These are phyloP conservation scores for Armadillidium nasatum DNA, from an alignment of 1,140 invertebrate species.

Conservation along the genomic window DNA sequence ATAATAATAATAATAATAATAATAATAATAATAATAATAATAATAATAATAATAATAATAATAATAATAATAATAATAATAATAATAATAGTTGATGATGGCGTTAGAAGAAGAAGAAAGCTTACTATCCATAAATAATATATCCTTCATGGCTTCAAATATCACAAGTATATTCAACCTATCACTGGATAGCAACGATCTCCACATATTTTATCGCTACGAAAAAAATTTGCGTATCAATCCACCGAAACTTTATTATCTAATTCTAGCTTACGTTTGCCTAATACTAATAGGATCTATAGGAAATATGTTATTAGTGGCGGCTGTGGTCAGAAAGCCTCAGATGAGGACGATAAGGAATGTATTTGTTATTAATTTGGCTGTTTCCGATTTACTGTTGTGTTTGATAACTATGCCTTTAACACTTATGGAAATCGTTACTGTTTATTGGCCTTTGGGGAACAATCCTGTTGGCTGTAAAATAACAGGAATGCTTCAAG, in stretches of 20 bases:
- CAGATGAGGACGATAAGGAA: constrained; percentile 59
- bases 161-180: not conserved
- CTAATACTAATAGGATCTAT: constrained; percentile 32
- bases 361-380: constrained; percentile 60
- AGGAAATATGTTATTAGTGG: constrained; percentile 49
- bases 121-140: not conserved
- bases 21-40: no score
- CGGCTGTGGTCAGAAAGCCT: constrained; percentile 49
- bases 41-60: not conserved
- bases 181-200: not conserved
- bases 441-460: constrained; percentile 50
- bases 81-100: not conserved
- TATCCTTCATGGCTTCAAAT: not conserved
- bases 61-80: constrained; percentile 10
- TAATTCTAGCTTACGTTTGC: constrained; percentile 31
- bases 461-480: constrained; percentile 53
- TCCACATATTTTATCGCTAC: not conserved
- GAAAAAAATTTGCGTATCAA: not conserved
- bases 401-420: constrained; percentile 59
- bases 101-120: not conserved
- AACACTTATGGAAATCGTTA: constrained; percentile 52
- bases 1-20: no score
- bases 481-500: constrained; percentile 54
- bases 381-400: constrained; percentile 58
- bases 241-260: not conserved